These are phyloP conservation scores for Nomada goodeniana DNA, from an alignment of 2,888 invertebrate genomes.

Conservation along the genomic window DNA sequence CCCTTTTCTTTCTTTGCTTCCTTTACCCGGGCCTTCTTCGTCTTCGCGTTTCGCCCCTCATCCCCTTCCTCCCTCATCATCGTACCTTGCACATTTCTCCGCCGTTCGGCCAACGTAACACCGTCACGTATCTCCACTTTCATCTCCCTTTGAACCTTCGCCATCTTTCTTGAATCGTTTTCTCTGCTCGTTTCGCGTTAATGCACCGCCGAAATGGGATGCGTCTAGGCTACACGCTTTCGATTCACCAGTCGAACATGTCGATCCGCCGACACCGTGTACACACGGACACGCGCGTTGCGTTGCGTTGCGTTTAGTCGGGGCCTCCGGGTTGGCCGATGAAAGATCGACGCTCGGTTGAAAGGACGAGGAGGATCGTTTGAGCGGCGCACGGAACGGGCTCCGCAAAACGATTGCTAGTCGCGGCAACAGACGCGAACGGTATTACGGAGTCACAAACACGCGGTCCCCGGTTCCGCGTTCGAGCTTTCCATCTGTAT, in stretches of 20 bases:
- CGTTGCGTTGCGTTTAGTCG: background rate
- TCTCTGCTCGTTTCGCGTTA: constrained; percentile 63
- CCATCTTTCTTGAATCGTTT: constrained; percentile 57
- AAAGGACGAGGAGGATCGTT: constrained; percentile 15
- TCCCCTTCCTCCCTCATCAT: background rate
- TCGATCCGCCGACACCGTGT: background rate
- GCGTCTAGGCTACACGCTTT: background rate
- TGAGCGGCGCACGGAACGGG: constrained; percentile 1
- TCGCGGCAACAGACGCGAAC: constrained; percentile 44
- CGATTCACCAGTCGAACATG: constrained; percentile 3
- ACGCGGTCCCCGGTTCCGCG: constrained; percentile 2
- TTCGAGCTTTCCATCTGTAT: constrained; percentile 6
- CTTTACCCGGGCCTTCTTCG: constrained; percentile 21
- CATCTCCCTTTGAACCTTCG: constrained; percentile 60
- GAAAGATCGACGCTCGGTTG: constrained; percentile 17
- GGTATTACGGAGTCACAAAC: constrained; percentile 59
- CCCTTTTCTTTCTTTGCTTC: constrained; percentile 51
- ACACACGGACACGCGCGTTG: background rate
- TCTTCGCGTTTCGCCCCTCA: background rate
- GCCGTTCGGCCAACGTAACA: constrained; percentile 28
- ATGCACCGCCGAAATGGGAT: constrained; percentile 58
- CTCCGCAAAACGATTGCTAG: constrained; percentile 42
- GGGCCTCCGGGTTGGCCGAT: background rate
- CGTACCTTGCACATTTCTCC: constrained; percentile 40
- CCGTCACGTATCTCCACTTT: constrained; percentile 40